Base-by-base conservation (phyloP, 2,888 invertebrate genomes). In the Crossocerus cetratus region DNA sequence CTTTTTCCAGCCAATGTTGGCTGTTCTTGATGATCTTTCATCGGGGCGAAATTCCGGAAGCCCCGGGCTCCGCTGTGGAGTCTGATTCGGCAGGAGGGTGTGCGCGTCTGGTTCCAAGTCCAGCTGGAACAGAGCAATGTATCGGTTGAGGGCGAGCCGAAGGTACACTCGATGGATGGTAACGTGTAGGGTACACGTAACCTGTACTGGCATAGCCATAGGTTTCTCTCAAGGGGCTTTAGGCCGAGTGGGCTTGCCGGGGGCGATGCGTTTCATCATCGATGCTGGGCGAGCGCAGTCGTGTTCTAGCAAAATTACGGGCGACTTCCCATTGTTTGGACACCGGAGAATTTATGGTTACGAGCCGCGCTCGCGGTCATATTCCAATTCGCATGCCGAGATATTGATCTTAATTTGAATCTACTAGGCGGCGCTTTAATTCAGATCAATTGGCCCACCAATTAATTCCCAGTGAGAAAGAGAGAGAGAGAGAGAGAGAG, bases 391-490 rank as follows among this genome's bases (percentile, higher is more conserved):
- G 73, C 74, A 53, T 74, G 72, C 64, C 78, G 77, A 81, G 80
- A 84, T 83, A 84, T 83, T 81, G 81, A 84, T 84, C 83, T 84
- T 80, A 83, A 84, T 84, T 81, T 83, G 80, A 83, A 84, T 84
- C 76, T 78, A 76, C 77, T 76, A 75, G 77, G 79, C 71, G 79
- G 69, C 77, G 75, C 78, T 72, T 82, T 80, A 82, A 84, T 82
- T 82, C 81, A 70, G 78, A 76, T 80, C 80, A 82, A 83, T 84
- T 78, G 82, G 69, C 62, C 72, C 63, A 53, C 72, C 71, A 80
- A 80, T 81, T 80, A 81, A 81, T 80, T 78, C 22, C n/a, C 3
- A n/a, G 49, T 4, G 49, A n/a, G 49, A 16, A 11, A 32, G 32
- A 32, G 8, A 32, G 4, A 32, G 32, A 32, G 32, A 8, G 32